A percentile compares a stretch with the other conserved stretches of the same genome.
These are phyloP conservation scores for Arctia plantaginis DNA, from an alignment of 2,888 invertebrate genomes.

Conservation along the genomic window DNA sequence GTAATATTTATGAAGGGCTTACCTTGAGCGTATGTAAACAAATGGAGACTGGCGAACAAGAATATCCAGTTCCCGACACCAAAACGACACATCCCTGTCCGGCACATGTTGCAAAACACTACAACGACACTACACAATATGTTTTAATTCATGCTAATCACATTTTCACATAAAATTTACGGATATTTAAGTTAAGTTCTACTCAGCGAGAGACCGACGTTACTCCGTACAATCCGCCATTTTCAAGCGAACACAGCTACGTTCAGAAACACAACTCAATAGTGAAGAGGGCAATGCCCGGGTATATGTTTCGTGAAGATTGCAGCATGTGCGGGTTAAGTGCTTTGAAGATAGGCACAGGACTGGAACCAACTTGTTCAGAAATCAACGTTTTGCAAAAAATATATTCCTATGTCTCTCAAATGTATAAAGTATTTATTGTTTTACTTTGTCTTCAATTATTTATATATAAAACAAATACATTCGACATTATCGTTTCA, in stretches of 20 bases:
- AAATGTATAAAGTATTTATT: neutral
- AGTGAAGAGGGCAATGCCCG: slow-evolving; percentile 84
- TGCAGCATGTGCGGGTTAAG: slow-evolving; percentile 39
- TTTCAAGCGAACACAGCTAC: slow-evolving; percentile 72
- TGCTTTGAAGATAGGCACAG: slow-evolving; percentile 58
- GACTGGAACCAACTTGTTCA: slow-evolving; percentile 36
- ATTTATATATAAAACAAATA: neutral
- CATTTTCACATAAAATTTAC: slow-evolving; percentile 82
- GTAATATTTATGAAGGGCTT: slow-evolving; percentile 79
- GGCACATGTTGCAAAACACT: slow-evolving; percentile 79
- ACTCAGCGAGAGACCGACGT: slow-evolving; percentile 56
- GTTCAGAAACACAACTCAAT: slow-evolving; percentile 79
- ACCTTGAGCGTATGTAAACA: slow-evolving; percentile 86
- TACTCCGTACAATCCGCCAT: slow-evolving; percentile 74
- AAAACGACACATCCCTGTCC: slow-evolving; percentile 82
- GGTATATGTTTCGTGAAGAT: slow-evolving; percentile 62
- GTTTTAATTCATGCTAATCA: slow-evolving; percentile 84
- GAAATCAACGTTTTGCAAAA: slow-evolving; percentile 1
- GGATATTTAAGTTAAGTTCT: slow-evolving; percentile 64
- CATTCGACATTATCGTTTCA: neutral
- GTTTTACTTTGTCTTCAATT: neutral
- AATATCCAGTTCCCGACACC: slow-evolving; percentile 83
- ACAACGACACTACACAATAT: slow-evolving; percentile 72
- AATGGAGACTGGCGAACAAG: slow-evolving; percentile 78
- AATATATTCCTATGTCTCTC: neutral